phyloP scores from a whole-genome alignment of 2,888 invertebrate species.

The Alentia gelatinosa region DNA sequence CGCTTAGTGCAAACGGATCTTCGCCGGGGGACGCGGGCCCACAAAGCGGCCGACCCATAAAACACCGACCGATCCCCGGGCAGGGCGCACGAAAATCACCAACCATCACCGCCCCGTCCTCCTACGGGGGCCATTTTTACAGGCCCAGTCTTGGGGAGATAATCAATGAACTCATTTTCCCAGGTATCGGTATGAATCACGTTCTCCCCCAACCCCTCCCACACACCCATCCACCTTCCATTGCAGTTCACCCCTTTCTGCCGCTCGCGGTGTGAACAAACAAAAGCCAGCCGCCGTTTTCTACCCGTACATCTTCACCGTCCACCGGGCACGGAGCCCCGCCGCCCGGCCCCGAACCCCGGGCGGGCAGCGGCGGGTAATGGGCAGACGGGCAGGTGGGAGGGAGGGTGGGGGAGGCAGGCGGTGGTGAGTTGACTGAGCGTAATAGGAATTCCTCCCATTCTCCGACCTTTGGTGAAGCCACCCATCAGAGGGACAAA shows the following conservation, averaged over 20 bases:
- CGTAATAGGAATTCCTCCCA: conserved; percentile 27
- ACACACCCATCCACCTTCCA: not conserved
- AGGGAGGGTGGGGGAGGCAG: not conserved
- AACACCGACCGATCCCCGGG: not conserved
- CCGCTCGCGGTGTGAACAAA: not conserved
- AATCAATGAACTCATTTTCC: conserved; percentile 21
- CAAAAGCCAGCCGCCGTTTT: not conserved
- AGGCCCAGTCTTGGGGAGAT: not conserved
- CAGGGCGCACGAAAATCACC: not conserved
- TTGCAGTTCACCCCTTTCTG: not conserved
- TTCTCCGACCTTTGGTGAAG: conserved; percentile 37
- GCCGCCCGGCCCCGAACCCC: not conserved
- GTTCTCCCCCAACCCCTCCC: not conserved
- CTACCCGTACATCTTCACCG: not conserved
- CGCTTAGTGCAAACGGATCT: conserved; percentile 26
- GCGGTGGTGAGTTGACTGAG: not conserved
- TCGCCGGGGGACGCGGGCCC: not conserved
- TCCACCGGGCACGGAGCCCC: not conserved
- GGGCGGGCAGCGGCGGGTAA: not conserved
- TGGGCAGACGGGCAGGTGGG: not conserved
- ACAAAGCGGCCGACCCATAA: conserved; percentile 18
- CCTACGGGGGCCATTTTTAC: conserved; percentile 3
- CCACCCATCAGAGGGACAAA: not conserved
- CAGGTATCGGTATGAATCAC: conserved; percentile 27
- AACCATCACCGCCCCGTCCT: not conserved